Base-by-base conservation (phyloP, 2,888 invertebrate genomes). In the Rhaphigaster nebulosa region DNA sequence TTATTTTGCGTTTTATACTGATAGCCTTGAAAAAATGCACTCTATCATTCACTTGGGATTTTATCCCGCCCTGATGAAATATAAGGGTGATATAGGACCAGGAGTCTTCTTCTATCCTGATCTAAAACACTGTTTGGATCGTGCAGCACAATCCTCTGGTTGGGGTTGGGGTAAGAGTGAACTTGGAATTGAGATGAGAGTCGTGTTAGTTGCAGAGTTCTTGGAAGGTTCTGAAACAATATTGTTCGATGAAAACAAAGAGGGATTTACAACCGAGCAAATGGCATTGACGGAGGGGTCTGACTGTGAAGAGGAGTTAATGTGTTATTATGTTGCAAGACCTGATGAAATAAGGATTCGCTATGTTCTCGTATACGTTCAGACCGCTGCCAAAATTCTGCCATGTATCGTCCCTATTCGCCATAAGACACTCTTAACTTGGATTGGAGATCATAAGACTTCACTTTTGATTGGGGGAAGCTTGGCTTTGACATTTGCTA, bases 111-210 rank as follows among this genome's bases (percentile, higher is more conserved):
- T 91, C n/a, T 90, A 89, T 15, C 70, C 90, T 34, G 91, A 91
- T 65, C 87, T 91, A 26, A 65, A 91, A 87, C 87, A 76, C 26
- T 91, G 91, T 38, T 54, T 91, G 38, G 90, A 89, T 18, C 41
- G n/a, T 34, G 76, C 90, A 8, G 50, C 80, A 15, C 87, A 89
- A 4, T 41, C 52, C 41, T 90, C 89, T 87, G 90, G 90, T 29
- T 91, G 91, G 91, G 90, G 90, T 6, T 91, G 91, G 91, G 91
- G 91, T 13, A 91, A 91, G 41, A 91, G 91, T 41, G 45, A 56
- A 18, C 90, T 91, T 50, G 91, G 91, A n/a, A 89, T 88, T n/a
- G 87, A 90, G 84, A 76, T 91, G 38, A 91, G 87, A 26, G 87
- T 87, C 29, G 88, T 91, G 20, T 88, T 90, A 12, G 88, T 91